A percentile compares a stretch with the other conserved stretches of the same genome.
Conservation (phyloP, 2,113 vertebrate species). For the Orientallactaga bullata region DNA sequence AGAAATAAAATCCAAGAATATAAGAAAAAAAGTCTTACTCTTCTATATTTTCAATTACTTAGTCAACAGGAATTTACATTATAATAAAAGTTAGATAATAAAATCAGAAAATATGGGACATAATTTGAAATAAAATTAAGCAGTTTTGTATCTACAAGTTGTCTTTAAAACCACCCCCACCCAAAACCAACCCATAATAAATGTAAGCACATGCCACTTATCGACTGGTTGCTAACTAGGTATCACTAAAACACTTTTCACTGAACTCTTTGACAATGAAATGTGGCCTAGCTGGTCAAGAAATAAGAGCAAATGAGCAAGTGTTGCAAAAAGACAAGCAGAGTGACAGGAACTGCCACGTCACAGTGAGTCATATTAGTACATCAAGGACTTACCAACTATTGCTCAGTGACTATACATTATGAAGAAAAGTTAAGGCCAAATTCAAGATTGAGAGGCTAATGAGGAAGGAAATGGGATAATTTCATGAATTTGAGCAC, state of each 20-base stretch:
- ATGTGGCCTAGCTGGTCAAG: background rate
- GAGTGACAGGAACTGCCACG: background rate
- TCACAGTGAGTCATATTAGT: background rate
- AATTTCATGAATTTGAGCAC: slow-evolving; percentile 45
- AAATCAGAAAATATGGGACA: background rate
- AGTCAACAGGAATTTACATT: slow-evolving; percentile 12
- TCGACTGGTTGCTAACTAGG: background rate
- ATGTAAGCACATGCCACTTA: too few species aligned
- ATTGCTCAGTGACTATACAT: background rate
- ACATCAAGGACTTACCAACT: slow-evolving; percentile 1
- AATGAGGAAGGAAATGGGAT: slow-evolving; percentile 18
- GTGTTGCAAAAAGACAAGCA: slow-evolving; percentile 17
- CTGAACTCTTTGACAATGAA: background rate
- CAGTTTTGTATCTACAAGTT: background rate
- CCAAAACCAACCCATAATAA: background rate
- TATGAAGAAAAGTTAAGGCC: background rate
- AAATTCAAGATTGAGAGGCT: background rate
- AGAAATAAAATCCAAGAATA: background rate
- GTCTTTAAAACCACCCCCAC: slow-evolving; percentile 18
- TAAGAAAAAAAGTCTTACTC: background rate
- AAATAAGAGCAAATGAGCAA: background rate
- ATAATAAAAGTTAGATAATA: slow-evolving; percentile 18
- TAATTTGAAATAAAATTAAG: slow-evolving; percentile 41
- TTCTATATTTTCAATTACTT: background rate
- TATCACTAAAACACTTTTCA: background rate